Evolutionary conservation across 2,888 invertebrate species (phyloP), one percentile per base, ranked within the genome.

Genomic region (Leptinotarsa haldemani): DNA sequence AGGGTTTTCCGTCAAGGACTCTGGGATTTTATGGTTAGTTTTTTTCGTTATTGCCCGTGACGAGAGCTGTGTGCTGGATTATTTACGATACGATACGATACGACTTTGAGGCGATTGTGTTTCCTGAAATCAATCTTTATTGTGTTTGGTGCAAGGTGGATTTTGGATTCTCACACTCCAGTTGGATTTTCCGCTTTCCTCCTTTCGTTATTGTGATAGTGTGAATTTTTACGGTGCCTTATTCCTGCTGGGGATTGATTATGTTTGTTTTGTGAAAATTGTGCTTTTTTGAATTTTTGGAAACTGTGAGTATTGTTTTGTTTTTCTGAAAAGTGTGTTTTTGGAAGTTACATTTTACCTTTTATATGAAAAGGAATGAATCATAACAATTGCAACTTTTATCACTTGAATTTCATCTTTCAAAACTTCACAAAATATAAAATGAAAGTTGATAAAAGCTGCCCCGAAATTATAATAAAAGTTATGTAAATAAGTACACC

Each of bases 151-250:
- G 22, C 53, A 52, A 22, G 56, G 61, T 30, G 61, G 16, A 16
- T 52, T 52, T 56, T 46, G 69, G 69, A 69, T 69, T 56, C n/a
- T 40, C 16, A 53, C 47, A 18, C 22, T 61, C 52, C 52, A 61
- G 40, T 47, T 65, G 67, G 67, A 70, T 74, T 70, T 70, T 71
- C n/a, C 30, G 47, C 30, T 63, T 74, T 67, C 15, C 30, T 61
- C 20, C 56, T 20, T 56, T 56, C 22, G 20, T 56, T 56, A 16
- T 40, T 74, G 70, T 70, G 70, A 74, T 74, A 53, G 52, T 74
- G 67, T 74, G 67, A 64, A 67, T 61, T 61, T 52, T 20, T 50
- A 61, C 47, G 52, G 70, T 73, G 73, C 64, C 70, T 70, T 4
- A 70, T 56, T 18, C 69, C 61, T 22, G 61, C 40, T 64, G 64